Base-by-base conservation (phyloP, 2,113 vertebrate species). In the Jacana jacana region DNA sequence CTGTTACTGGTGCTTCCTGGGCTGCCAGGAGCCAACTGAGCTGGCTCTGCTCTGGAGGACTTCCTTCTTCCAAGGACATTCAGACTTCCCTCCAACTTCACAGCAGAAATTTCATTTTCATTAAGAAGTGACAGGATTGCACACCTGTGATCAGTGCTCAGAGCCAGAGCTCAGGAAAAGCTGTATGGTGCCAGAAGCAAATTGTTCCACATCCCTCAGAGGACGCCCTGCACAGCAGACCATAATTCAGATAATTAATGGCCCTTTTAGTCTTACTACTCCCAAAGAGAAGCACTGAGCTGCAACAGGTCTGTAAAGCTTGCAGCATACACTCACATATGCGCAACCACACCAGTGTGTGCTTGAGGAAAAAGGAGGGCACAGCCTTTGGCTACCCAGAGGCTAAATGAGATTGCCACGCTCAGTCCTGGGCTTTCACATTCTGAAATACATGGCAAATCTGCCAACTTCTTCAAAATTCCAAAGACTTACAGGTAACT, bases 391-490 rank as follows among this genome's bases (percentile, higher is more conserved):
- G 18, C 71, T 70, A n/a, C 22, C 28, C n/a, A 79, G 75, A 30
- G 6, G 58, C 13, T 13, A 20, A 72, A 80, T 3, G 1, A 82
- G 31, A 6, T 9, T 31, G 31, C 9, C 49, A 51, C 0, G 0
- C 16, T 51, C 35, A 35, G 33, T 42, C 44, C 33, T 10, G 51
- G 18, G 33, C 68, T 82, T 88, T 30, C 48, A 89, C n/a, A 6
- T 46, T n/a, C 35, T 61, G 27, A 88, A 86, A 90, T 5, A 82
- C 27, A 63, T 4, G 83, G 61, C 15, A 35, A 40, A 72, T 16
- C 8, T 10, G 7, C 31, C 42, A 6, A 76, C 10, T 20, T 65
- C 49, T 54, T 85, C 44, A 72, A 40, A 93, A 73, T 2, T 70
- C 17, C 11, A 20, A 33, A 79, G 25, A 48, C 19, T 40, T 33